phyloP scores from a whole-genome alignment of 2,113 vertebrate species.

The Cariama cristata region DNA sequence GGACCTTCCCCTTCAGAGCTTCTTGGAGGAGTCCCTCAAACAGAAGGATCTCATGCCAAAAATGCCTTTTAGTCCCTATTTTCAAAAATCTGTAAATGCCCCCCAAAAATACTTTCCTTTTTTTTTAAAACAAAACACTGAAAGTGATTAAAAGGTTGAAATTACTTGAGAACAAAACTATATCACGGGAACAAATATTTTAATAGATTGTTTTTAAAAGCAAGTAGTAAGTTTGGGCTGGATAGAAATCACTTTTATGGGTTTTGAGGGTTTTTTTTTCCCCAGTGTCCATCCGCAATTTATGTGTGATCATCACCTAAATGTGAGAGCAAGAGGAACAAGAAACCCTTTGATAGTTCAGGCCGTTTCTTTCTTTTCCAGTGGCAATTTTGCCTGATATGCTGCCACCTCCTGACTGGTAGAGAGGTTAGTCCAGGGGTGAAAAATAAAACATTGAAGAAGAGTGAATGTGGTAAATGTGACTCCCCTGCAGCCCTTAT shows the following conservation, averaged over 20 bases:
- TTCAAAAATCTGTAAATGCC: not conserved
- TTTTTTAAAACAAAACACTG: not conserved
- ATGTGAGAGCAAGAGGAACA: not conserved
- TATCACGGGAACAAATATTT: not conserved
- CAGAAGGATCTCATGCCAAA: not conserved
- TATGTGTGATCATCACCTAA: not conserved
- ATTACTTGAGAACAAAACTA: not conserved
- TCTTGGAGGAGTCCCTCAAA: not conserved
- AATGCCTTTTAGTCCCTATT: not conserved
- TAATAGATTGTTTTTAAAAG: not conserved
- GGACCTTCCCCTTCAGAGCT: not conserved
- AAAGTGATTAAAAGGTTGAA: not conserved
- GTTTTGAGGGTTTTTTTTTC: not conserved
- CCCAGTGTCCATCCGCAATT: not conserved
- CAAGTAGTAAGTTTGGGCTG: not conserved
- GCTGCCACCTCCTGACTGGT: slow-evolving; percentile 55
- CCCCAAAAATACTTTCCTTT: not conserved
- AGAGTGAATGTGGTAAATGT: not conserved
- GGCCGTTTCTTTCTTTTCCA: not conserved
- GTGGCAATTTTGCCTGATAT: not conserved
- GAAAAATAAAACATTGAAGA: not conserved
- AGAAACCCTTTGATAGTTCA: not conserved
- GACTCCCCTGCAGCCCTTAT: not conserved
- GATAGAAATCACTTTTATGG: not conserved
- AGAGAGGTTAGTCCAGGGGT: not conserved